Evolutionary conservation across 2,797 vertebrate species (phyloP).

Genomic region (Babyrousa celebensis): DNA sequence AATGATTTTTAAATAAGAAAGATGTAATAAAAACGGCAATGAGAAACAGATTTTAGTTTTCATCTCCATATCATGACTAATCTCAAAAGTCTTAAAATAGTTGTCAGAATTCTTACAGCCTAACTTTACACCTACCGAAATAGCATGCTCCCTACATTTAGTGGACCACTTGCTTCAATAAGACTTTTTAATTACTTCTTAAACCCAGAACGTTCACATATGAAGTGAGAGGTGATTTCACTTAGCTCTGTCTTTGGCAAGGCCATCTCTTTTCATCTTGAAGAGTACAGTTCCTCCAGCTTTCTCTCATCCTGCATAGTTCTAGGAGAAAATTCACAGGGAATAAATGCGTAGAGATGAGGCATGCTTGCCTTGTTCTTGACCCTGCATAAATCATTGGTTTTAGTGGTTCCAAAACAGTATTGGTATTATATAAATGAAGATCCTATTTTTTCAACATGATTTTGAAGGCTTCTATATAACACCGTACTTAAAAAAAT

Average conservation of each 20-base stretch:
- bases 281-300: not conserved
- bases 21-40: not conserved
- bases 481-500: not conserved
- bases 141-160: not conserved
- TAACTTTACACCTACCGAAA: not conserved
- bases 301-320: not conserved
- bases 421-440: constrained; percentile 43
- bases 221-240: not conserved
- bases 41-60: constrained; percentile 58
- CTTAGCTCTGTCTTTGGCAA: not conserved
- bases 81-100: constrained; percentile 16
- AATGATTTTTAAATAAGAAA: constrained; percentile 71
- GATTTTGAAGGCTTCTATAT: constrained; percentile 40
- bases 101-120: not conserved
- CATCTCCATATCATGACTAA: not conserved
- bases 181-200: constrained; percentile 47
- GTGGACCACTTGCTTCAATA: not conserved
- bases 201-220: constrained; percentile 12
- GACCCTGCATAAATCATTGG: not conserved
- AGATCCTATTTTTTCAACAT: not conserved
- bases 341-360: not conserved
- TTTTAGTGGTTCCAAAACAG: constrained; percentile 33
- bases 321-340: not conserved
- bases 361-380: not conserved
- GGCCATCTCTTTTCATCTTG: not conserved